Base-by-base conservation (phyloP, 92 coral and sea anemone genomes). In the Muricea muricata region DNA sequence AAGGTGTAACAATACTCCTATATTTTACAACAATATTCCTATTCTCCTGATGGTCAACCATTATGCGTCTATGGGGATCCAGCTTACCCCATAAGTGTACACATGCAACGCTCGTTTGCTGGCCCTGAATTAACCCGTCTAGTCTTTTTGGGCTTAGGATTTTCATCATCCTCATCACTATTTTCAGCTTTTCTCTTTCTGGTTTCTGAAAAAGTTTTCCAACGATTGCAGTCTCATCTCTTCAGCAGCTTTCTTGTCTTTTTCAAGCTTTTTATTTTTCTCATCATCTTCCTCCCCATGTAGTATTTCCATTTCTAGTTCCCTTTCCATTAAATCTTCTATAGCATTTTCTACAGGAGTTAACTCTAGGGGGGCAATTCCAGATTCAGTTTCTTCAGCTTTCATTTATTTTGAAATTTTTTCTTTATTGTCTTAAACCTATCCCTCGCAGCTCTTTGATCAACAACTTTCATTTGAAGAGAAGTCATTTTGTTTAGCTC, bases 381-480 rank as follows among this genome's bases (percentile, higher is more conserved):
- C 50, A 42, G 50, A 42, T 42, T 7, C 50, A 42, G 7, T 42
- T 42, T 42, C 50, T 42, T 42, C 50, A 42, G 7, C 50, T 42
- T 14, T 7, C 50, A 42, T 42, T 42, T 42, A 7, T 7, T 42
- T n/a, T n/a, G n/a, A n/a, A n/a, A n/a, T n/a, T n/a, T n/a, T n/a
- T n/a, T n/a, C n/a, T n/a, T n/a, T n/a, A n/a, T n/a, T n/a, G n/a
- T n/a, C n/a, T n/a, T n/a, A n/a, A n/a, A 48, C 13, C 78, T 29
- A 55, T 78, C 83, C 45, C 71, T 15, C 20, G 57, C 83, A 78
- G 83, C 83, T 57, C 83, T 78, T 56, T 78, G 71, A 57, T 78
- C 83, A 78, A n/a, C n/a, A n/a, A 78, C 83, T 56, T 56, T 78
- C 30, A 60, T 28, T 11, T 60, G 31, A 3, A 58, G 32, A 60